These are phyloP conservation scores for Chloroclysta siterata DNA, from an alignment of 2,888 invertebrate genomes.

Conservation along the genomic window DNA sequence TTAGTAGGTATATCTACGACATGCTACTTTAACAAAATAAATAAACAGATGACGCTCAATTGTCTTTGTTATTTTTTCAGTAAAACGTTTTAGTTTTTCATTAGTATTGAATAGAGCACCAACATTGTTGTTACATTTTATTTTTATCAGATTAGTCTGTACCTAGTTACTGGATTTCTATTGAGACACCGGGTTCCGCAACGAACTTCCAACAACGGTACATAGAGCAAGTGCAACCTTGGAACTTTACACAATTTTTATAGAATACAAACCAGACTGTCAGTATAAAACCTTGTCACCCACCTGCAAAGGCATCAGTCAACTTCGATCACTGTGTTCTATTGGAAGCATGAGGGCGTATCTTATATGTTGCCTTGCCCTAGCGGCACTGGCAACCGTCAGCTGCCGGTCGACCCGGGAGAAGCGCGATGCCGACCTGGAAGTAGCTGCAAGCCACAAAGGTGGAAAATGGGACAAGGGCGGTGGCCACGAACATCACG, in stretches of 20 bases:
- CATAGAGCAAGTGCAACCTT: constrained; percentile 69
- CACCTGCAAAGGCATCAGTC: constrained; percentile 67
- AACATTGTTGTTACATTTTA: neutral
- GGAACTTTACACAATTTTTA: constrained; percentile 79
- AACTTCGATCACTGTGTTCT: constrained; percentile 60
- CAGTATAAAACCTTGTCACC: constrained; percentile 75
- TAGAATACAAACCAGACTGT: constrained; percentile 69
- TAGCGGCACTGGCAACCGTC: constrained; percentile 82
- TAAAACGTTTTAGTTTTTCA: constrained; percentile 11
- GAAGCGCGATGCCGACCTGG: constrained; percentile 81
- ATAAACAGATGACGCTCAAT: neutral
- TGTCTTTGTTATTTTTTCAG: neutral
- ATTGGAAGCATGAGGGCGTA: constrained; percentile 71
- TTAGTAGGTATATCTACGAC: neutral
- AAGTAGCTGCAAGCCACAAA: constrained; percentile 77
- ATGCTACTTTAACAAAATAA: neutral
- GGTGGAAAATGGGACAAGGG: constrained; percentile 84
- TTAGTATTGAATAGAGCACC: constrained; percentile 4
- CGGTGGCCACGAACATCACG: constrained; percentile 87
- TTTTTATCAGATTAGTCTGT: constrained; percentile 12
- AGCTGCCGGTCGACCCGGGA: constrained; percentile 80
- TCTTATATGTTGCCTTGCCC: constrained; percentile 70
- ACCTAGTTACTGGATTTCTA: constrained; percentile 44
- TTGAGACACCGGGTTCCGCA: constrained; percentile 73
- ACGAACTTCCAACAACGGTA: constrained; percentile 58